Conservation (phyloP, 2,888 invertebrate species). For the Phalera bucephala region DNA sequence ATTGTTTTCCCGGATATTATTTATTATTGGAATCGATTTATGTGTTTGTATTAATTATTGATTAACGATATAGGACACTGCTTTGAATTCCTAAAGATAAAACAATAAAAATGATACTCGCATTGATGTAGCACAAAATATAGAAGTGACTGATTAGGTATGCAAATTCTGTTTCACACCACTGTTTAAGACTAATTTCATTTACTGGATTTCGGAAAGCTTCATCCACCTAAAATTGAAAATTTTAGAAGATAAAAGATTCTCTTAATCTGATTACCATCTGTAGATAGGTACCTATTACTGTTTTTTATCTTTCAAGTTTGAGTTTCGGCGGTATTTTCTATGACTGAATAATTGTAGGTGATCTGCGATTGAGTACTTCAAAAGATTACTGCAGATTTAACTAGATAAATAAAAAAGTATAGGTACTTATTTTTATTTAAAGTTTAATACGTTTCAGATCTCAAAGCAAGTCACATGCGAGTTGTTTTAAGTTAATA, state of each 20-base stretch:
- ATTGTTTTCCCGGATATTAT: too few species aligned
- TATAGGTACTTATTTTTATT: not conserved
- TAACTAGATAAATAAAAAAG: too few species aligned
- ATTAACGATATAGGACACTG: constrained; percentile 28
- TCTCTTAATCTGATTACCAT: too few species aligned
- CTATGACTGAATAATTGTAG: too few species aligned
- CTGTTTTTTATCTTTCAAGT: too few species aligned
- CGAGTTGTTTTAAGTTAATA: constrained; percentile 8
- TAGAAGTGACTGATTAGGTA: not conserved
- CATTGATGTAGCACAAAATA: constrained; percentile 2
- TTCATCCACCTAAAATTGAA: not conserved
- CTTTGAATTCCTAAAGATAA: constrained; percentile 28
- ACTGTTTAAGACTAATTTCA: not conserved
- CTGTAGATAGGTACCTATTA: too few species aligned
- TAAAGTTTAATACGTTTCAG: not conserved
- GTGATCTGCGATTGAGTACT: too few species aligned
- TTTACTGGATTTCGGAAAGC: not conserved
- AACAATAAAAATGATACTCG: constrained; percentile 13
- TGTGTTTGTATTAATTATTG: too few species aligned
- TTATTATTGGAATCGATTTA: too few species aligned
- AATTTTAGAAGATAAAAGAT: not conserved
- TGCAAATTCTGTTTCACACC: not conserved
- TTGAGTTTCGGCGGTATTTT: too few species aligned
- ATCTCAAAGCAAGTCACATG: not conserved
- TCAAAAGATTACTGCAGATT: too few species aligned